Evolutionary conservation across 2,797 vertebrate genomes (phyloP).

Genomic region (Anisognathus igniventris): DNA sequence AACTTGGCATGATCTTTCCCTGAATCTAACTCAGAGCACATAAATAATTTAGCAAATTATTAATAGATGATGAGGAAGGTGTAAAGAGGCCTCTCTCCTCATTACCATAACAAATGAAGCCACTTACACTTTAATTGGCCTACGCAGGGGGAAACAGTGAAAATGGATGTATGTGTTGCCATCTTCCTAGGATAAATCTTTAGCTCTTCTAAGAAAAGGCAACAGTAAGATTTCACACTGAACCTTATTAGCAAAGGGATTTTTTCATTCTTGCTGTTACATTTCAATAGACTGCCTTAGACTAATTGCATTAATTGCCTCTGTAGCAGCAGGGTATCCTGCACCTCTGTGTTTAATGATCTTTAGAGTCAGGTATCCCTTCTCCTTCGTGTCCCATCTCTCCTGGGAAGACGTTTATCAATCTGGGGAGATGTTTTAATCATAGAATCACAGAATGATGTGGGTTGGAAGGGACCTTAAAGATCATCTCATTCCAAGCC

Average conservation of each 20-base stretch:
- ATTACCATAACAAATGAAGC: background rate
- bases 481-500: background rate
- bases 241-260: background rate
- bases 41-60: background rate
- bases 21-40: background rate
- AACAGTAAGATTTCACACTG: background rate
- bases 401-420: background rate
- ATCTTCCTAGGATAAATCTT: background rate
- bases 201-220: background rate
- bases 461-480: background rate
- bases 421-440: background rate
- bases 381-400: fast-evolving
- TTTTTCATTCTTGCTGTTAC: background rate
- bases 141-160: background rate
- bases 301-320: background rate
- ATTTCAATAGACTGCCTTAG: background rate
- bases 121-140: background rate
- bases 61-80: background rate
- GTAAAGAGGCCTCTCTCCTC: background rate
- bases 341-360: background rate
- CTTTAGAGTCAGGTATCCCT: background rate
- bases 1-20: background rate
- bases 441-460: background rate
- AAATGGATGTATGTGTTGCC: background rate
- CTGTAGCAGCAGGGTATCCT: background rate